Evolutionary conservation across 2,113 vertebrate species (phyloP).

Genomic region (Trogon surrucura): DNA sequence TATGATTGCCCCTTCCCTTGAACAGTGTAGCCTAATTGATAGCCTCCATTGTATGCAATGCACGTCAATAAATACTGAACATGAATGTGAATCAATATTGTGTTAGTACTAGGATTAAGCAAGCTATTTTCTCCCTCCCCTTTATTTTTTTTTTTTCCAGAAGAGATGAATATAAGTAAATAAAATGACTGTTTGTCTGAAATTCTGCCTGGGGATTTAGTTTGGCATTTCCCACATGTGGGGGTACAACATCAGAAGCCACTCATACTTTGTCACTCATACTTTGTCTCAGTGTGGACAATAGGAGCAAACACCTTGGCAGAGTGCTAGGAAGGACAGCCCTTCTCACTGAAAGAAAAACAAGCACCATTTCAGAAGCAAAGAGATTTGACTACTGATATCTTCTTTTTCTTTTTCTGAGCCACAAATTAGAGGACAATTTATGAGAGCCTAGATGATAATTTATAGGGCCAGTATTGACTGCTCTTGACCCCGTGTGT

Average conservation of each 20-base stretch:
- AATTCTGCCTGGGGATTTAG: slow-evolving; percentile 74
- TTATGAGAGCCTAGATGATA: slow-evolving; percentile 71
- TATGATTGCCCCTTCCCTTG: slow-evolving; percentile 59
- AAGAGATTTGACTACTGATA: slow-evolving; percentile 55
- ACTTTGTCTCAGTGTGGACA: neutral
- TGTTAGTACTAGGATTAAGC: slow-evolving; percentile 85
- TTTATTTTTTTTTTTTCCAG: neutral
- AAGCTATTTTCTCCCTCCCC: slow-evolving; percentile 68
- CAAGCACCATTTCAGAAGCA: neutral
- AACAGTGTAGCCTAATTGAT: slow-evolving; percentile 75
- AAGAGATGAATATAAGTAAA: slow-evolving; percentile 80
- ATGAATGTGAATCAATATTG: slow-evolving; percentile 82
- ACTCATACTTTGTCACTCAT: neutral
- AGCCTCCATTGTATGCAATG: slow-evolving; percentile 77
- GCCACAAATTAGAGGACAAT: slow-evolving; percentile 76
- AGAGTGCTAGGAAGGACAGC: neutral
- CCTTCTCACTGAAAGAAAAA: neutral
- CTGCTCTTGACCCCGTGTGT: slow-evolving; percentile 71
- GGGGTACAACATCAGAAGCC: slow-evolving; percentile 22
- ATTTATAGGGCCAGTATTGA: slow-evolving; percentile 75
- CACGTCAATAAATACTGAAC: slow-evolving; percentile 83
- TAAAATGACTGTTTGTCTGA: slow-evolving; percentile 78
- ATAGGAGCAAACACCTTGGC: neutral
- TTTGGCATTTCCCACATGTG: slow-evolving; percentile 55
- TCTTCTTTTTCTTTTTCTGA: slow-evolving; percentile 31